Conservation (phyloP, 92 coral and sea anemone genomes). For the Scolanthus callimorphus region DNA sequence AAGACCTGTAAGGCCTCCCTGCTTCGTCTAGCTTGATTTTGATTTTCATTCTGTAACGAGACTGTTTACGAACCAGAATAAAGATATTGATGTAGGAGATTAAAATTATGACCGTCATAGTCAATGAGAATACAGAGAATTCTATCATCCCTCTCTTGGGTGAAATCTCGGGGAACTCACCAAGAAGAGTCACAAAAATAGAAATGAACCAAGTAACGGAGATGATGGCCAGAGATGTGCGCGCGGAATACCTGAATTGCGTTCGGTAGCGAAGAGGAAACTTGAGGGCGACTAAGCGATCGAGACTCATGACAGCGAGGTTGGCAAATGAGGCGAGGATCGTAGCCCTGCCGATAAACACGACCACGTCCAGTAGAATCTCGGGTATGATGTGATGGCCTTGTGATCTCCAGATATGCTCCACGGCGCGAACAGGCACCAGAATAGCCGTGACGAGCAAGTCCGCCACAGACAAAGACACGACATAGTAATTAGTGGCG, state of each 20-base stretch:
- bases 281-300: constrained; percentile 35
- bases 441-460: constrained; percentile 36
- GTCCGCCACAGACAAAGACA: constrained; percentile 42
- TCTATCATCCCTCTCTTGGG: constrained; percentile 20
- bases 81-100: neutral
- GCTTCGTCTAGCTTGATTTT: neutral
- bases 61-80: neutral
- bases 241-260: constrained; percentile 15
- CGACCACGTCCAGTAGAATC: constrained; percentile 20
- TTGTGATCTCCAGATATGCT: constrained; percentile 25
- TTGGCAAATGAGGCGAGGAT: constrained; percentile 37
- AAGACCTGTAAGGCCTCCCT: neutral
- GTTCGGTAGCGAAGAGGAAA: constrained; percentile 48
- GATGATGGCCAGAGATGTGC: constrained; percentile 8
- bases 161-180: constrained; percentile 38
- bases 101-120: constrained; percentile 39
- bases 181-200: constrained; percentile 30
- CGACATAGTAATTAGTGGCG: constrained; percentile 44
- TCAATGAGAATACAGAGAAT: constrained; percentile 29
- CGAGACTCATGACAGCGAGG: constrained; percentile 37
- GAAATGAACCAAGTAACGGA: constrained; percentile 26
- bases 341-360: constrained; percentile 53
- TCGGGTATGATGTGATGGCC: constrained; percentile 8
- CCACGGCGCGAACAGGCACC: constrained; percentile 50
- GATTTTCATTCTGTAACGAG: neutral